Base-by-base conservation (phyloP, 2,888 invertebrate species). In the Cactoblastis cactorum region DNA sequence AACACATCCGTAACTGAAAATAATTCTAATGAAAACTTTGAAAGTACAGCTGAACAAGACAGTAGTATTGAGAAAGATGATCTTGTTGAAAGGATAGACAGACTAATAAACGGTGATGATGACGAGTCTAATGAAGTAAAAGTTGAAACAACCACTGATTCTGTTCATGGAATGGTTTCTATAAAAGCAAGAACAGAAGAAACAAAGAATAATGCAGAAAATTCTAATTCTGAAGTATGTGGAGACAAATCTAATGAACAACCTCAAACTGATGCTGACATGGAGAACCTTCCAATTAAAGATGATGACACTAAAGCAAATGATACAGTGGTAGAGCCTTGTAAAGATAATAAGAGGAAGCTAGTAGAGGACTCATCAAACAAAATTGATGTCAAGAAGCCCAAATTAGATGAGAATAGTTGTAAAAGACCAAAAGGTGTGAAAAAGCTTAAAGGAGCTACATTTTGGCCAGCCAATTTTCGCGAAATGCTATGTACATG, bases 381-480 rank as follows among this genome's bases (percentile, higher is more conserved):
- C 28, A 67, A 71, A 47, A 46, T 55, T 17, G 56, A 58, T 14
- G 45, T 57, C 1, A 88, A 87, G 54, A 87, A 84, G 61, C 57
- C 59, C 5, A 89, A 83, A 62, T 38, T 80, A 45, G 67, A 74
- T 22, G 55, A 46, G 1, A 61, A 56, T 33, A 51, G 53, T 14
- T 88, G 87, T 60, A 43, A 55, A 0, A 71, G 78, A 72, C 90
- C 85, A 63, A 74, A 68, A 69, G 69, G 63, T 53, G 61, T 63
- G 0, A 76, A 75, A 52, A 79, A 57, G 56, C 53, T 69, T 14
- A 83, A 78, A 58, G 93, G 93, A 38, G 93, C 95, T n/a, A 93
- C 94, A 59, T 96, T 95, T 69, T 95, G 95, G 95, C 91, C 91
- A 2, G 91, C 92, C 22, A 91, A 92, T 50, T 96, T 97, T 94